phyloP scores from a whole-genome alignment of 92 coral and sea anemone genomes.

The Parazoanthus darwini region DNA sequence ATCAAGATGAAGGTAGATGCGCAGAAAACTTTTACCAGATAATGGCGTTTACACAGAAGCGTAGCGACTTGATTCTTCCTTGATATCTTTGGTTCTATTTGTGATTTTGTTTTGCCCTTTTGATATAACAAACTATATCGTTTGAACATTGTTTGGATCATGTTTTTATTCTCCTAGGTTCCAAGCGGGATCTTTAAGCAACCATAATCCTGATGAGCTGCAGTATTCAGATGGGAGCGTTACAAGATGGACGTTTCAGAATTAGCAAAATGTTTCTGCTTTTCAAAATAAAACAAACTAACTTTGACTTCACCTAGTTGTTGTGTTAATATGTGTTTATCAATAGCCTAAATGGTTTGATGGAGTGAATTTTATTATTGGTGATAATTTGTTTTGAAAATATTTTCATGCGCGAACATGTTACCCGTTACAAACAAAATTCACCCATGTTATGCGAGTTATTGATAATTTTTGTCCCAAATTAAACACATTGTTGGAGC shows the following conservation, averaged over 20 bases:
- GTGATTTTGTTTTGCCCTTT: conserved; percentile 18
- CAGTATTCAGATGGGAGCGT: conserved; percentile 23
- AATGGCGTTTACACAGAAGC: conserved; percentile 30
- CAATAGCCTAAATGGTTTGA: conserved; percentile 18
- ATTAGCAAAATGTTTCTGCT: conserved; percentile 2
- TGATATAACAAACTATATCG: conserved; percentile 19
- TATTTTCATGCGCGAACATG: neutral
- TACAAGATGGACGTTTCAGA: conserved; percentile 9
- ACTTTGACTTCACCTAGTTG: conserved; percentile 23
- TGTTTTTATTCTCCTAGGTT: conserved; percentile 30
- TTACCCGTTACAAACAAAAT: conserved; percentile 14
- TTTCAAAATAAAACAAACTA: conserved; percentile 22
- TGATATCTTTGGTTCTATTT: conserved; percentile 34
- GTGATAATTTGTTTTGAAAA: conserved; percentile 15
- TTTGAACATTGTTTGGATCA: conserved; percentile 28
- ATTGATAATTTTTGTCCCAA: conserved; percentile 3
- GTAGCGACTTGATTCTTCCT: conserved; percentile 33
- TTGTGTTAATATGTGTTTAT: conserved; percentile 1
- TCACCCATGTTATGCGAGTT: conserved; percentile 15
- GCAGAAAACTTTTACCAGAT: conserved; percentile 31
- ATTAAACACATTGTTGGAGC: conserved; percentile 22
- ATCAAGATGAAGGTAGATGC: conserved; percentile 26
- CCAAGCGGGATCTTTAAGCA: conserved; percentile 13
- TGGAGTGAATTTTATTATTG: conserved; percentile 19
- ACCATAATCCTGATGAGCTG: conserved; percentile 21